Base-by-base conservation (phyloP, 30 jellyfish, hydroid and myxozoan genomes). In the Clytia hemisphaerica region DNA sequence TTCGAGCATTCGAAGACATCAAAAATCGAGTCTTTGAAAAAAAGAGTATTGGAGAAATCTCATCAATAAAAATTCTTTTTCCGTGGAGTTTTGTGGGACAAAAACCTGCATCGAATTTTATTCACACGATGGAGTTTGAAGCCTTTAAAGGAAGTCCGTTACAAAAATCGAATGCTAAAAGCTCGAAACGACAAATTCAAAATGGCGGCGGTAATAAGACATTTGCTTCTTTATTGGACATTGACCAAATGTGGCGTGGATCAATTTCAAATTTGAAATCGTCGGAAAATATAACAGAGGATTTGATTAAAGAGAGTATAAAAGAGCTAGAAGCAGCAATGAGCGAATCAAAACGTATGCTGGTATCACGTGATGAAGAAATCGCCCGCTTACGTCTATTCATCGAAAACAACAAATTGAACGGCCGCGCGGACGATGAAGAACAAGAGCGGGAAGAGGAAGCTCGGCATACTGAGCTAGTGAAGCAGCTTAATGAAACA, bases 261-360 rank as follows among this genome's bases (percentile, higher is more conserved):
- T 82, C 95, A 0, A 64, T 89, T 36, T 62, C 80, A 32, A 79
- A 85, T 47, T 37, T 79, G 49, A 82, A 80, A 84, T 89, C 98
- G 1, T 71, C 86, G 16, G 98, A 89, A 15, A 89, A 89, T 75
- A n/a, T 89, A 16, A 82, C 95, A 3, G 95, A 89, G 37, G 94
- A 82, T 53, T 60, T 89, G 54, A 65, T 89, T 0, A 72, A 78
- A 34, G 98, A 89, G 37, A 86, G 94, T 45, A 73, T 89, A 76
- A 83, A 72, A 53, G 95, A 89, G 48, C 68, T 89, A 70, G 94
- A 89, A 77, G 54, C 59, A 15, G 98, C 98, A 0, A 58, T 89
- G 84, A 74, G 58, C 6, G 98, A 89, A 40, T 82, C 95, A 45
- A 85, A 77, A 37, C 35, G 60, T 29, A 40, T 89, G 76, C 38